Percentiles rank a stretch among this genome's conserved stretches.
These are phyloP conservation scores for Anagrus nilaparvatae DNA, from an alignment of 1,140 invertebrate genomes.

Conservation along the genomic window DNA sequence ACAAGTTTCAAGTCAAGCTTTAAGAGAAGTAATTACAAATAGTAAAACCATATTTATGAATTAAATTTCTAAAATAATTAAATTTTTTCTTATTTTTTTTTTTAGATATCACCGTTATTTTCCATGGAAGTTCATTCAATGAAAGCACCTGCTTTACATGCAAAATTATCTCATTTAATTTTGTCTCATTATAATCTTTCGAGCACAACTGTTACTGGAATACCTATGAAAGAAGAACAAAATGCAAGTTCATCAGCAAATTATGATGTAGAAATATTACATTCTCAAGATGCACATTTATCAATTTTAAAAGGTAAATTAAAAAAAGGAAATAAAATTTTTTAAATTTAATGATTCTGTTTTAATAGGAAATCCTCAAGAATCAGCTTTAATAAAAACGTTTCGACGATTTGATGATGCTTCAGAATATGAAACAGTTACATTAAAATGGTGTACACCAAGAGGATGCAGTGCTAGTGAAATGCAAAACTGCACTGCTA, in stretches of 20 bases:
- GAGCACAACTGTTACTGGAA: slow-evolving; percentile 92
- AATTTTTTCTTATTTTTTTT: slow-evolving; percentile 9
- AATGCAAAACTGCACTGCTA: slow-evolving; percentile 68
- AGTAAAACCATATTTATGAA: not conserved
- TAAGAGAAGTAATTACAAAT: slow-evolving; percentile 46
- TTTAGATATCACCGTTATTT: slow-evolving; percentile 52
- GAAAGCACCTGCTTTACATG: slow-evolving; percentile 49
- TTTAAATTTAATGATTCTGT: not conserved
- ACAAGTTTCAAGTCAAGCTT: slow-evolving; percentile 58
- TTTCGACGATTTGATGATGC: slow-evolving; percentile 48
- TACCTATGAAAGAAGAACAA: slow-evolving; percentile 99
- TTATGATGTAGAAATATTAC: slow-evolving; percentile 95
- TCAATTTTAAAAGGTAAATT: slow-evolving; percentile 57
- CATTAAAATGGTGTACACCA: slow-evolving; percentile 93
- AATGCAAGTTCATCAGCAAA: slow-evolving; percentile 95
- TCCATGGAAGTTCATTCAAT: slow-evolving; percentile 60
- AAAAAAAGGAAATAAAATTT: not conserved
- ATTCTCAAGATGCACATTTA: slow-evolving; percentile 72
- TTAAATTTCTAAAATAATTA: slow-evolving; percentile 8
- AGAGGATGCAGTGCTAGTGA: slow-evolving; percentile 68
- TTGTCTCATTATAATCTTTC: slow-evolving; percentile 84
- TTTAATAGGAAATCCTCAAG: slow-evolving; percentile 35
- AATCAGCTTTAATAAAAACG: slow-evolving; percentile 36
- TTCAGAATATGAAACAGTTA: slow-evolving; percentile 64
- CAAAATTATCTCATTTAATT: slow-evolving; percentile 63